Evolutionary conservation across 2,797 vertebrate species (phyloP), one percentile per base, ranked within the genome.

Genomic region (Lutjanus campechanus): DNA sequence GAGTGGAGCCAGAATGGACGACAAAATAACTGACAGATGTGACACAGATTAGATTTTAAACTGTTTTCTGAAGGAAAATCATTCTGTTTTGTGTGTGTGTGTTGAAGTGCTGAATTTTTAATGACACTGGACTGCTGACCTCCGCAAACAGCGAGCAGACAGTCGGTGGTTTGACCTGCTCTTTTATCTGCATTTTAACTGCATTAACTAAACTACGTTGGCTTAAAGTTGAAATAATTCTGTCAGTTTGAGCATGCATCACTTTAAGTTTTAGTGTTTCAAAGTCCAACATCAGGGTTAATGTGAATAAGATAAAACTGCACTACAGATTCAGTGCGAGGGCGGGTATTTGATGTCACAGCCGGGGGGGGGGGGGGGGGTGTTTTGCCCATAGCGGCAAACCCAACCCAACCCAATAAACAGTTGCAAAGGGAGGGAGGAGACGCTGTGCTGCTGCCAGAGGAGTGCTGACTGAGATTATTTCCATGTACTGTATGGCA

Each of bases 1-100:
- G 60, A 93, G 92, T 90, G 17, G 10, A 16, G 8, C 5, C 20
- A 36, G 11, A 15, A 20, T 12, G 19, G 40, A 49, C 12, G 4
- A 5, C 2, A 46, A 46, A 46, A 46, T 36, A 36, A 36, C 29
- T 36, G 29, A 36, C 29, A 36, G 5, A 13, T 12, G 22, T 61
- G 70, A 3, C 3, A 40, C 19, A 49, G 25, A 17, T 2, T 0
- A 19, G 15, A 55, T 0, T 43, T 56, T 9, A 49, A 41, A 46
- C 1, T 1, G 9, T 41, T 20, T 53, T 40, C 11, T 5, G 16
- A 15, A 6, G n/a, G 25, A 9, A 44, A 11, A 47, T 11, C 1
- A 40, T 1, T 8, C 4, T 58, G 1, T 5, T 44, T 10, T 15
- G 10, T 22, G 51, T 55, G 15, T 49, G 29, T 49, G 41, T 25